Conservation (phyloP, 2,797 vertebrate species). For the Rhinichthys osculus region DNA sequence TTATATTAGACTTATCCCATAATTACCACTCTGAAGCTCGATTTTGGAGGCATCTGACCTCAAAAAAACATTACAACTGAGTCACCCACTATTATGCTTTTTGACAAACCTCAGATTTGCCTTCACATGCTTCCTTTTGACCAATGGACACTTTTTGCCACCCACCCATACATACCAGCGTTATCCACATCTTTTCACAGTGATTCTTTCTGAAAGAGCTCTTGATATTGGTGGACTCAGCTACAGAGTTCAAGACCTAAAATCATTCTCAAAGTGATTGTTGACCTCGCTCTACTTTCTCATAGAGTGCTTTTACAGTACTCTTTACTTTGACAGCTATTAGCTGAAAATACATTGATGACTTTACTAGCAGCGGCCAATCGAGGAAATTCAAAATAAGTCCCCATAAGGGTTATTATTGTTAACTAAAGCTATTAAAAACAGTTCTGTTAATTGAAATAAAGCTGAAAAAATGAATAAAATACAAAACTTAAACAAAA, state of each 20-base stretch:
- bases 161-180: neutral
- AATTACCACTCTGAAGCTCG: conserved; percentile 7
- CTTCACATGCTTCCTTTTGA: neutral
- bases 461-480: neutral
- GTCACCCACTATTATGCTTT: conserved; percentile 21
- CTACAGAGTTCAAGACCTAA: neutral
- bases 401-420: neutral
- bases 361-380: neutral
- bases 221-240: neutral
- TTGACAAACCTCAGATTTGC: conserved; percentile 1
- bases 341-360: neutral
- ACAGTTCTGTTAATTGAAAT: neutral
- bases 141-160: conserved; percentile 2
- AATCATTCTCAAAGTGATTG: neutral
- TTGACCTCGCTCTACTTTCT: neutral
- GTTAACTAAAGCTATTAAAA: neutral
- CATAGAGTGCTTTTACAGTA: neutral
- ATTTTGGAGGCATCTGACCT: neutral
- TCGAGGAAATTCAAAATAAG: neutral
- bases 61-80: conserved; percentile 20
- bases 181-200: neutral
- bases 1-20: neutral
- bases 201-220: neutral
- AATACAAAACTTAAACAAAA: too few relatives aligned
- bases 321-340: neutral